These are phyloP conservation scores for Nymphalis c-album DNA, from an alignment of 2,888 invertebrate species.

Conservation along the genomic window DNA sequence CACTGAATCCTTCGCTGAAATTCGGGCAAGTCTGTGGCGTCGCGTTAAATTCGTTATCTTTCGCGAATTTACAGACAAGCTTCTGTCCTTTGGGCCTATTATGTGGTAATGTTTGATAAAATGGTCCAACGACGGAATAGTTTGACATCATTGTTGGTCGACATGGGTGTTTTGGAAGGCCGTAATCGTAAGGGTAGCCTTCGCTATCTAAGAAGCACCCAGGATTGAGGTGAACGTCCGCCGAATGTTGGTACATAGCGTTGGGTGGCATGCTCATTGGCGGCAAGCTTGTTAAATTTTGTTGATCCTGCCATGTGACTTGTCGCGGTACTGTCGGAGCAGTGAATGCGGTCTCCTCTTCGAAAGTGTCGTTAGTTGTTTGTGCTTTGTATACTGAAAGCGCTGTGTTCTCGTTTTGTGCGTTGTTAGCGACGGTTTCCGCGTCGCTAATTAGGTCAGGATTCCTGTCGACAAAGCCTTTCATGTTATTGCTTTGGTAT, in stretches of 20 bases:
- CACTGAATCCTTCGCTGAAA: slow-evolving; percentile 67
- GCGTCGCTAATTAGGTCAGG: slow-evolving; percentile 91
- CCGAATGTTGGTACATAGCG: slow-evolving; percentile 84
- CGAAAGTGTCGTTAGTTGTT: slow-evolving; percentile 64
- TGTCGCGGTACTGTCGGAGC: slow-evolving; percentile 72
- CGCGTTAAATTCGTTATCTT: slow-evolving; percentile 75
- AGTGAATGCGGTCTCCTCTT: slow-evolving; percentile 72
- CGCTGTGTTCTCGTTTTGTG: slow-evolving; percentile 72
- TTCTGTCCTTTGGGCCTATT: slow-evolving; percentile 83
- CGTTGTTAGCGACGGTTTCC: slow-evolving; percentile 81
- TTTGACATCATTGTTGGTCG: slow-evolving; percentile 73
- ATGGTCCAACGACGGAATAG: slow-evolving; percentile 74
- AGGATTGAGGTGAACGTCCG: slow-evolving; percentile 88
- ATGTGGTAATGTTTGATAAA: slow-evolving; percentile 90
- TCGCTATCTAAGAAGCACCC: slow-evolving; percentile 89
- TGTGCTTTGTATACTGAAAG: slow-evolving; percentile 74
- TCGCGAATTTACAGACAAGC: slow-evolving; percentile 74
- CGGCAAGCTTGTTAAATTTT: slow-evolving; percentile 56
- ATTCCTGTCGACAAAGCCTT: slow-evolving; percentile 85
- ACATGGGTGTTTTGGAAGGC: slow-evolving; percentile 84
- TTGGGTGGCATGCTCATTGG: slow-evolving; percentile 77
- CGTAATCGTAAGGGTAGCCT: slow-evolving; percentile 90
- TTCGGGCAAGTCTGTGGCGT: slow-evolving; percentile 64
- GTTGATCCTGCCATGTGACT: slow-evolving; percentile 81
- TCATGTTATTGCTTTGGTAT: slow-evolving; percentile 75